Evolutionary conservation across 2,888 invertebrate genomes (phyloP).

Genomic region (Limnephilus auricula): DNA sequence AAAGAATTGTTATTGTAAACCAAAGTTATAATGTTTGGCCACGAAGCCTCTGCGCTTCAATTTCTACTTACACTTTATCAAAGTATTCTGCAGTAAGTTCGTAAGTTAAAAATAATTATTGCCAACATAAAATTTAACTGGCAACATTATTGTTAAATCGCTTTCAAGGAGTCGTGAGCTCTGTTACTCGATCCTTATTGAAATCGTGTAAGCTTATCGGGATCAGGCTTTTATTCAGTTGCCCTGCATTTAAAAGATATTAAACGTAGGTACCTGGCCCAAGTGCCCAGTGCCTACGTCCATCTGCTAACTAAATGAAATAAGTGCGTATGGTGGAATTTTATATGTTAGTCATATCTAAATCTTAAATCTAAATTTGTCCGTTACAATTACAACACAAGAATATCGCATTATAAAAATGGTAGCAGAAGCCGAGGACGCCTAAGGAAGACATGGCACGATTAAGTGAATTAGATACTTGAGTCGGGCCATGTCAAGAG

Average conservation of each 20-base stretch:
- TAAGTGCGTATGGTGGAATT: background rate
- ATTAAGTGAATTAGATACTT: no score
- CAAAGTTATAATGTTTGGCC: background rate
- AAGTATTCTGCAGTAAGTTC: background rate
- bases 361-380: no score
- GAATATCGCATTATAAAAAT: no score
- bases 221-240: background rate
- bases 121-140: conserved; percentile 2
- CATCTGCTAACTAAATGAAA: background rate
- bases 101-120: conserved; percentile 2
- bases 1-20: no score
- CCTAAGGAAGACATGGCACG: no score
- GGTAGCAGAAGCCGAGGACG: no score
- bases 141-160: background rate
- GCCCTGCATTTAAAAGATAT: conserved; percentile 2
- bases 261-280: background rate
- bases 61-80: background rate
- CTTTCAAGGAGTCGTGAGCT: background rate
- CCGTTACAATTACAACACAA: no score
- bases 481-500: no score
- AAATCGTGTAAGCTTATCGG: background rate
- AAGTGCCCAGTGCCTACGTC: background rate
- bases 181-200: background rate
- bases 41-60: background rate
- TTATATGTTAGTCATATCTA: no score